A percentile compares a stretch with the other conserved stretches of the same genome.
These are phyloP conservation scores for Emydocephalus ijimae DNA, from an alignment of 2,113 vertebrate species.

Conservation along the genomic window DNA sequence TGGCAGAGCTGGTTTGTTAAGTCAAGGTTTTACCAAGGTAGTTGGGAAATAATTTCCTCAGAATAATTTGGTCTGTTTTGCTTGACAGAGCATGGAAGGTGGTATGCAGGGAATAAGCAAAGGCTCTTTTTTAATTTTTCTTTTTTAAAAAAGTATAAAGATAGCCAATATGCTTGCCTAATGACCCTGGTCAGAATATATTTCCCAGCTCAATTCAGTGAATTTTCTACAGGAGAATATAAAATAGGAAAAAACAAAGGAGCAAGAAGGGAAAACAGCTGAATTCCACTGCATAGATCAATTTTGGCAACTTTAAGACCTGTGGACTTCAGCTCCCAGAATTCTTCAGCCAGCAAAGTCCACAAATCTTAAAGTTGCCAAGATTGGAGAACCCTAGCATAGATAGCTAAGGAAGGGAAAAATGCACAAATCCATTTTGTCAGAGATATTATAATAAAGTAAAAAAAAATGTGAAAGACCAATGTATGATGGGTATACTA, in stretches of 20 bases:
- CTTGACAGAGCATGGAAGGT: conserved; percentile 33
- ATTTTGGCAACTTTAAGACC: too few relatives aligned
- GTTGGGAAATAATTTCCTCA: conserved; percentile 45
- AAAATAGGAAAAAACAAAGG: conserved; percentile 1
- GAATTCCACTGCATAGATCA: background rate
- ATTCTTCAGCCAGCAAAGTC: too few relatives aligned
- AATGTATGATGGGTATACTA: background rate
- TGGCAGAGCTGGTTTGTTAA: conserved; percentile 16
- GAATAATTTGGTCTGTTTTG: conserved; percentile 37
- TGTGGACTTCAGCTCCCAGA: too few relatives aligned
- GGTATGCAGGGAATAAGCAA: conserved; percentile 34
- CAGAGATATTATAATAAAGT: background rate
- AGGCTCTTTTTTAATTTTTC: conserved; percentile 16
- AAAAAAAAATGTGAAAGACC: background rate
- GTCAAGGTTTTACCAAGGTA: conserved; percentile 32
- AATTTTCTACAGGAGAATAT: background rate
- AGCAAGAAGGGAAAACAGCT: background rate
- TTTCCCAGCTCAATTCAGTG: background rate
- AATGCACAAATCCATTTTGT: background rate
- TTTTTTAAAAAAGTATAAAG: conserved; percentile 6
- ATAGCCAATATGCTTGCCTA: background rate
- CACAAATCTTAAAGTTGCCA: too few relatives aligned
- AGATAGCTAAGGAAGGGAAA: background rate
- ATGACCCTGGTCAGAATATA: background rate
- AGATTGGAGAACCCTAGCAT: too few relatives aligned